phyloP scores from a whole-genome alignment of 2,888 invertebrate species.

The Morpho helenor region DNA sequence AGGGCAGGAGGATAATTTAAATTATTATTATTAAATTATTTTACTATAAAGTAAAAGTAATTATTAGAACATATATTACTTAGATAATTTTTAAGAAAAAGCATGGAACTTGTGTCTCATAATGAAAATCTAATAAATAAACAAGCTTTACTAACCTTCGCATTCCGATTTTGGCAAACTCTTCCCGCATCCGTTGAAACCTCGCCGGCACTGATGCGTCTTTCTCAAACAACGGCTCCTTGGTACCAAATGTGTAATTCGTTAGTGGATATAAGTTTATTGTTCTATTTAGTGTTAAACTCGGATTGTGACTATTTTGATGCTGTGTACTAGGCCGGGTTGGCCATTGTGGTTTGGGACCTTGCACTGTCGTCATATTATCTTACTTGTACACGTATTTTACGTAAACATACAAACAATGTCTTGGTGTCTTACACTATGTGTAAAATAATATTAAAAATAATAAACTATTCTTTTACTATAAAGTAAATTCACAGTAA shows the following conservation, averaged over 20 bases:
- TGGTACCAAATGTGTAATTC: constrained; percentile 99
- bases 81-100: no score
- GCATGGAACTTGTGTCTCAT: no score
- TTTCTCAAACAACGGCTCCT: constrained; percentile 98
- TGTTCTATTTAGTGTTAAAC: constrained; percentile 86
- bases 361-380: constrained; percentile 59
- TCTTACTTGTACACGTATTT: neutral
- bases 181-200: constrained; percentile 99
- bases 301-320: constrained; percentile 54
- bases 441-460: no score
- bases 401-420: neutral
- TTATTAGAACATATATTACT: no score
- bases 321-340: constrained; percentile 60
- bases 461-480: no score
- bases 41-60: no score
- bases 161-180: constrained; percentile 97
- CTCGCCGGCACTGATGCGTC: constrained; percentile 99
- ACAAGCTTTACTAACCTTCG: constrained; percentile 71
- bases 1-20: no score
- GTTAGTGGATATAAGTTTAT: constrained; percentile 97
- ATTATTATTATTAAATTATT: no score
- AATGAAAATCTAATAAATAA: constrained; percentile 2
- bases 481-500: no score
- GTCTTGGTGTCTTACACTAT: neutral
- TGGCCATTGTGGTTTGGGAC: constrained; percentile 53